phyloP scores from a whole-genome alignment of 2,113 vertebrate species.

The Anarhynchus alexandrinus region DNA sequence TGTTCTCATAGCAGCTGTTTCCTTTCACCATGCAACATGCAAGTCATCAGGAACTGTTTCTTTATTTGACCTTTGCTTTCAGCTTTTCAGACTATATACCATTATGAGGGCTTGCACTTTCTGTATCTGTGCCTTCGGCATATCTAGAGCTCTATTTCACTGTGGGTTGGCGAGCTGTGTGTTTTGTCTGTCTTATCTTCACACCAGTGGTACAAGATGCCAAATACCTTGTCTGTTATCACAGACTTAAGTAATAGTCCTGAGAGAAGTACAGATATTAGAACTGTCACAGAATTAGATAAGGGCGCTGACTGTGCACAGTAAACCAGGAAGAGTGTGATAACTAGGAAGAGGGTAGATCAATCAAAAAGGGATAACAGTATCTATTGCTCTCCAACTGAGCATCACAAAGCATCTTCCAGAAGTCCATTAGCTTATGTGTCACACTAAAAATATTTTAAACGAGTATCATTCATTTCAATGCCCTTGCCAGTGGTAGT shows the following conservation, averaged over 20 bases:
- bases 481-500: background rate
- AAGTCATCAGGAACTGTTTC: background rate
- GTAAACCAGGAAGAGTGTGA: background rate
- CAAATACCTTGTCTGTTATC: background rate
- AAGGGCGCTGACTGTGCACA: background rate
- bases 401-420: background rate
- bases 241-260: background rate
- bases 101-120: background rate
- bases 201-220: background rate
- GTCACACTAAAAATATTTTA: background rate
- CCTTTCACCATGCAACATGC: background rate
- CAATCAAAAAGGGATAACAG: background rate
- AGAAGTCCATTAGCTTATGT: background rate
- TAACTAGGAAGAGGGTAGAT: background rate
- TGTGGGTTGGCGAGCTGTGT: background rate
- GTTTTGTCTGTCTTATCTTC: background rate
- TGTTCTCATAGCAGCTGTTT: background rate
- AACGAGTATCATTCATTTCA: background rate
- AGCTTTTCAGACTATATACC: background rate
- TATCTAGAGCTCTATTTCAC: background rate
- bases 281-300: background rate
- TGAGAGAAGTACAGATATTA: background rate
- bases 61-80: background rate
- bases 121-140: background rate
- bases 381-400: background rate